Base-by-base conservation (phyloP, 2,797 vertebrate genomes). In the Sparus aurata region DNA sequence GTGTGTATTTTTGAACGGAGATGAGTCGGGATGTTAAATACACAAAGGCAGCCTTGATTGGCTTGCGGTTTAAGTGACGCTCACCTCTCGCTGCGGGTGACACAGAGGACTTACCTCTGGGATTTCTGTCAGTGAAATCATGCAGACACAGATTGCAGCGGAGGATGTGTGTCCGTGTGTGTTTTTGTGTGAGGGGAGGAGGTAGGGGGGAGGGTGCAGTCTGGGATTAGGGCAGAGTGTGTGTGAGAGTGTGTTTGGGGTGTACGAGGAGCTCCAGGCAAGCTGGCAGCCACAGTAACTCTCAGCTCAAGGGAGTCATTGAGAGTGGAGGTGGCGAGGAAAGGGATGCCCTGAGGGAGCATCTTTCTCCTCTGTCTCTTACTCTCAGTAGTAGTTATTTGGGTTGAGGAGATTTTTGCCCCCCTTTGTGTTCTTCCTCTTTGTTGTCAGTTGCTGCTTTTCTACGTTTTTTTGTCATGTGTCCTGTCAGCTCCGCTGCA, bases 31-130 rank as follows among this genome's bases (percentile, higher is more conserved):
- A 83, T 79, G 70, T 82, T 89, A 92, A 89, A 91, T 59, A 94
- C 93, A 95, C 91, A 95, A 93, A 96, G 95, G 95, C 94, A 93
- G 95, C 93, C 96, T 95, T 97, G 93, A 97, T 97, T 97, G 96
- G 96, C 93, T 95, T 18, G 91, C 50, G 91, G 79, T 85, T 85
- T 70, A 94, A 93, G 86, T 95, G 86, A 89, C 87, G 93, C 81
- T 92, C 95, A 95, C 96, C 92, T 93, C 85, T 83, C 88, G 93
- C 95, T 96, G 95, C 84, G 92, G 89, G 94, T 96, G 96, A 94
- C 94, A 96, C 95, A 94, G 65, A 87, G 89, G 84, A 87, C 79
- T 96, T 95, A 96, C 96, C 95, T 97, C 84, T 96, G 95, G 95
- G 96, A 95, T 96, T 90, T 76, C 75, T 79, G 84, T 86, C 84